Evolutionary conservation across 1,140 invertebrate species (phyloP).

Genomic region (Nasonia giraulti): DNA sequence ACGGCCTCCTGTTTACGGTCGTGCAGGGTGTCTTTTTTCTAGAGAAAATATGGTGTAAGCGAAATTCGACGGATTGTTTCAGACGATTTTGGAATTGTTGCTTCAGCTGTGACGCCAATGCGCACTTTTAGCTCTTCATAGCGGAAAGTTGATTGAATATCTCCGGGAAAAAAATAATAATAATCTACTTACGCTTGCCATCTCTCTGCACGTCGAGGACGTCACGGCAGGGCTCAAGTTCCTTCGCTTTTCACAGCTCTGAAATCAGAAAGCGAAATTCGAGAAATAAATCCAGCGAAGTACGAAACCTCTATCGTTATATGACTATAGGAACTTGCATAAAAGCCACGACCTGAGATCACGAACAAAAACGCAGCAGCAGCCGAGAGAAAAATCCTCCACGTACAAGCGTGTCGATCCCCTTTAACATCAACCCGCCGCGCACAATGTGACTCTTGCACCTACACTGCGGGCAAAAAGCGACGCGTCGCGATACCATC

Average conservation of each 20-base stretch:
- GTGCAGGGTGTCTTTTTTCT: neutral
- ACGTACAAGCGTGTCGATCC: neutral
- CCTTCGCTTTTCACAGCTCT: neutral
- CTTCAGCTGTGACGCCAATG: too few relatives aligned
- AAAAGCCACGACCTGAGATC: too few relatives aligned
- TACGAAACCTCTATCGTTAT: too few relatives aligned
- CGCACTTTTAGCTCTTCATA: too few relatives aligned
- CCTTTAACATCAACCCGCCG: neutral
- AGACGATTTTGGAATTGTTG: too few relatives aligned
- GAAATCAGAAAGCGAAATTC: constrained; percentile 15
- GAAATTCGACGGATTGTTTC: neutral
- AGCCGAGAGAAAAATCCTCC: neutral
- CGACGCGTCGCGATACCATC: neutral
- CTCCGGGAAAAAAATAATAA: neutral
- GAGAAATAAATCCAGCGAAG: neutral
- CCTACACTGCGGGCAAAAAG: too few relatives aligned
- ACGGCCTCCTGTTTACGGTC: neutral
- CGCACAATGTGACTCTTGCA: neutral
- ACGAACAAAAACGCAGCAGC: neutral
- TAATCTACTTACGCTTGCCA: constrained; percentile 11
- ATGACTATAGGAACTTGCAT: too few relatives aligned
- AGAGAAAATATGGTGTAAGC: too few relatives aligned
- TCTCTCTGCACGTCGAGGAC: neutral
- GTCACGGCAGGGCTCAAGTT: neutral
- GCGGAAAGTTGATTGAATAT: too few relatives aligned